Percentiles rank a stretch among this genome's conserved stretches.
Conservation (phyloP, 64 coral and sea anemone genomes). For the Montipora sp. region DNA sequence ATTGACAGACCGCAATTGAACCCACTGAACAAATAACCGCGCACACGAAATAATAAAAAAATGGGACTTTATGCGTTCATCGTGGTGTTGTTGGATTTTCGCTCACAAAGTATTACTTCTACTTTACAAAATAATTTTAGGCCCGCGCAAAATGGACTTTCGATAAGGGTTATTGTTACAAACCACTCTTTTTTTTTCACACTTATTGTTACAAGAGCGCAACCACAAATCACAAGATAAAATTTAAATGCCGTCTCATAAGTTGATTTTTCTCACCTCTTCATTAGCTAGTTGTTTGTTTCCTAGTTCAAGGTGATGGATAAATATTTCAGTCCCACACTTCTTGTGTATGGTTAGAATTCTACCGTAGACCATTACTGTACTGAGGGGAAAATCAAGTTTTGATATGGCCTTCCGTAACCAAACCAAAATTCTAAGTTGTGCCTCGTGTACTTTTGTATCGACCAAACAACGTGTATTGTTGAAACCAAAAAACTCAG, state of each 20-base stretch:
- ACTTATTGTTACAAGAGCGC: background rate
- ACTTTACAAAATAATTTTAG: too few species aligned
- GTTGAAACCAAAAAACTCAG: too few species aligned
- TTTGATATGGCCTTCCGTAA: background rate
- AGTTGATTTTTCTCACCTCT: background rate
- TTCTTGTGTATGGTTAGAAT: too few species aligned
- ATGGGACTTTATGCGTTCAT: too few species aligned
- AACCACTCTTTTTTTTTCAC: background rate
- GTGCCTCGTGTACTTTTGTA: background rate
- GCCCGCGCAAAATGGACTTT: too few species aligned
- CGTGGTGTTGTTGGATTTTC: too few species aligned
- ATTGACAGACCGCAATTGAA: background rate
- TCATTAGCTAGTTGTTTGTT: background rate
- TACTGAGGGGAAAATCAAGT: background rate
- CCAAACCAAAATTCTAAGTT: constrained; percentile 20
- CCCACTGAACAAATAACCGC: too few species aligned
- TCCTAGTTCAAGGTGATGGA: background rate
- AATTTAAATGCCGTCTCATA: background rate
- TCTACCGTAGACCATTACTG: background rate
- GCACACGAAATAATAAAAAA: too few species aligned
- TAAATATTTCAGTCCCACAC: too few species aligned
- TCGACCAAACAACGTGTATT: background rate
- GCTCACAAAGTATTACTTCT: too few species aligned
- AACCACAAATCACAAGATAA: background rate
- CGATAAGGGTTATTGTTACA: too few species aligned